These are phyloP conservation scores for Dicycla oo DNA, from an alignment of 2,888 invertebrate genomes.

Conservation along the genomic window DNA sequence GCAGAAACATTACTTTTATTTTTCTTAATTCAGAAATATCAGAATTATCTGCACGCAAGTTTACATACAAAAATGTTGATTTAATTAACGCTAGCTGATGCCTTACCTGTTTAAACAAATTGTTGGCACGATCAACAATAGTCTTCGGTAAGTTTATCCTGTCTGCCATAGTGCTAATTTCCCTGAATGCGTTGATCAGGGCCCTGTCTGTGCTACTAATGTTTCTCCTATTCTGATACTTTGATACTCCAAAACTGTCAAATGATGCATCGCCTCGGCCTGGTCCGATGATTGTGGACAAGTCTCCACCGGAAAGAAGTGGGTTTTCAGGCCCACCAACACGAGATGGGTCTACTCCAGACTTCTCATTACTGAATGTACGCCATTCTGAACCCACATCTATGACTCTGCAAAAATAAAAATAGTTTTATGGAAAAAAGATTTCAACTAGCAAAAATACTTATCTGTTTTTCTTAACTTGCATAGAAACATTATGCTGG, in stretches of 20 bases:
- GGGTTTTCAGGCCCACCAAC: slow-evolving; percentile 99
- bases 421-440: not conserved
- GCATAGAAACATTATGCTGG: not conserved
- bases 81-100: not conserved
- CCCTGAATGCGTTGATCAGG: slow-evolving; percentile 98
- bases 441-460: not conserved
- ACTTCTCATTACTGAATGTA: slow-evolving; percentile 99
- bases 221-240: slow-evolving; percentile 93
- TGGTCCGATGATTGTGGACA: slow-evolving; percentile 98
- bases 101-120: slow-evolving; percentile 97
- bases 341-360: slow-evolving; percentile 99
- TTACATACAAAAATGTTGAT: not conserved
- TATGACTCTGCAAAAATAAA: slow-evolving; percentile 94
- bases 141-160: slow-evolving; percentile 99
- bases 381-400: slow-evolving; percentile 99
- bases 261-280: slow-evolving; percentile 95
- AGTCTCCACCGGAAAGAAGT: slow-evolving; percentile 97
- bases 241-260: slow-evolving; percentile 95
- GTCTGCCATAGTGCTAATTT: slow-evolving; percentile 99
- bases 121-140: slow-evolving; percentile 98
- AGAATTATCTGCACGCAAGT: not conserved
- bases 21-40: not conserved
- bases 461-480: not conserved
- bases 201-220: slow-evolving; percentile 99
- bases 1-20: slow-evolving; percentile 2